A percentile compares a stretch with the other conserved stretches of the same genome.
phyloP scores from a whole-genome alignment of 2,113 vertebrate genomes.

The Rhineura floridana region DNA sequence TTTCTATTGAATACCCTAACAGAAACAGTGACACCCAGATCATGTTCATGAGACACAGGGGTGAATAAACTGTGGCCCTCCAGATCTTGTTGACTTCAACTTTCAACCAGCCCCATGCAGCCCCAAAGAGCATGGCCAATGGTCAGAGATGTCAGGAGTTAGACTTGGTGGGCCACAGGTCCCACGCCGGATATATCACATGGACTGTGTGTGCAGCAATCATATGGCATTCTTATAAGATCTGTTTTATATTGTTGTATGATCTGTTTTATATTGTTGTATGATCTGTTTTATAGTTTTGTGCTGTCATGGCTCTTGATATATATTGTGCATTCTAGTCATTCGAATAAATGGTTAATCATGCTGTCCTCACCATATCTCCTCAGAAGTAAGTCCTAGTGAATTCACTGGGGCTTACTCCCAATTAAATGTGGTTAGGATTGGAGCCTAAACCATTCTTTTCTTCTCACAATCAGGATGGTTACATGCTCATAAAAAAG shows the following conservation, averaged over 20 bases:
- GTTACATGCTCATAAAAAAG: not conserved
- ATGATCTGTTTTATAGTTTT: not conserved
- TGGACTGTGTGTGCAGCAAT: not conserved
- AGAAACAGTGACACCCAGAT: conserved; percentile 11
- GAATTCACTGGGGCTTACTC: too few species aligned
- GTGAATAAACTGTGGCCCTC: not conserved
- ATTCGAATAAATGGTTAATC: not conserved
- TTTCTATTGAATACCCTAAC: conserved; percentile 14
- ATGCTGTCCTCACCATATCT: too few species aligned
- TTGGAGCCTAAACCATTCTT: too few species aligned
- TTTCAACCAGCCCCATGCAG: not conserved
- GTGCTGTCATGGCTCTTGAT: not conserved
- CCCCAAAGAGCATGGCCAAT: not conserved
- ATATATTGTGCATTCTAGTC: not conserved
- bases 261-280: not conserved
- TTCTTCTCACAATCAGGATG: not conserved
- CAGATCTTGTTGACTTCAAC: not conserved
- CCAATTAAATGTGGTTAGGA: too few species aligned
- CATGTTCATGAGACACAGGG: not conserved
- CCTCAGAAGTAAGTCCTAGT: too few species aligned
- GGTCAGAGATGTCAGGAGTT: not conserved
- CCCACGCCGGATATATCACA: not conserved
- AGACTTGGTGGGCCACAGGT: not conserved
- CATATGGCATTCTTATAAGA: not conserved
- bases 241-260: not conserved